Conservation (phyloP, 2,113 vertebrate genomes). For the Recurvirostra avosetta region DNA sequence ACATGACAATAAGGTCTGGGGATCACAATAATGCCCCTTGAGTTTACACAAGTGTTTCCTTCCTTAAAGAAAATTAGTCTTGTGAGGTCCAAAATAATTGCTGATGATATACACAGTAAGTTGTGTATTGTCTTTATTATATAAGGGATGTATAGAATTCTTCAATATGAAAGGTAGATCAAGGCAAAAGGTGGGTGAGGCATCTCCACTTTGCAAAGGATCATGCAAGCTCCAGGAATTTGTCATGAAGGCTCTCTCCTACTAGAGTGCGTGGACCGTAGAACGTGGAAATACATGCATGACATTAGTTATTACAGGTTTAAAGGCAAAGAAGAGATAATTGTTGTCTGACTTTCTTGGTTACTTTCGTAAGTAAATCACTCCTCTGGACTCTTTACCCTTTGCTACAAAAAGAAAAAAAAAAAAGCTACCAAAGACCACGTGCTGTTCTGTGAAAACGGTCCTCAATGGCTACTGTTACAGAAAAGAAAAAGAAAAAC, state of each 20-base stretch:
- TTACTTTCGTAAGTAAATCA: neutral
- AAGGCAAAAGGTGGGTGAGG: neutral
- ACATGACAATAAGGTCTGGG: neutral
- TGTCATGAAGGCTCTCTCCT: neutral
- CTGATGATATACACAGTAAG: neutral
- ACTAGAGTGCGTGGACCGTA: neutral
- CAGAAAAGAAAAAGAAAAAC: neutral
- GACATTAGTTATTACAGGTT: neutral
- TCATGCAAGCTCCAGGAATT: neutral
- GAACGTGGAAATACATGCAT: neutral
- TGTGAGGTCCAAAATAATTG: neutral
- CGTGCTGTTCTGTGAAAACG: neutral
- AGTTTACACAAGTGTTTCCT: neutral
- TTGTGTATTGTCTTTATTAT: neutral
- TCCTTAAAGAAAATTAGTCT: neutral
- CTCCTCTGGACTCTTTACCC: neutral
- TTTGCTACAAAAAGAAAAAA: neutral
- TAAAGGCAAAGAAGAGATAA: neutral
- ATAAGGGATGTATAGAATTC: neutral
- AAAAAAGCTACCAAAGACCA: neutral
- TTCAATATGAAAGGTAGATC: neutral
- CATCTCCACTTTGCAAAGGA: neutral
- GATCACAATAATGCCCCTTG: neutral
- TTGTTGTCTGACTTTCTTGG: neutral
- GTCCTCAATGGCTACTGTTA: neutral